Evolutionary conservation across 2,797 vertebrate genomes (phyloP).

Genomic region (Clarias platycephalus): DNA sequence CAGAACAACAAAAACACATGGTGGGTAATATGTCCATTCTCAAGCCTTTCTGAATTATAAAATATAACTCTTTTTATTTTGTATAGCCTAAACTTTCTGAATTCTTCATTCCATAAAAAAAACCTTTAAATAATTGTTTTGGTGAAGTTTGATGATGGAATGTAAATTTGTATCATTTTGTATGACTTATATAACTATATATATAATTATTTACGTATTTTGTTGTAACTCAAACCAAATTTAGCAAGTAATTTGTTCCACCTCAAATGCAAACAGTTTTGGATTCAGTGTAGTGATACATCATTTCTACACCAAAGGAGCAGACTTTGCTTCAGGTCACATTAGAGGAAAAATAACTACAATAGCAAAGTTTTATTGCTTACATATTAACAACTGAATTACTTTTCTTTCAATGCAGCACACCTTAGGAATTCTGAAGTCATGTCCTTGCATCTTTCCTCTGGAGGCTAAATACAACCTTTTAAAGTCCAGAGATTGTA

Average conservation of each 20-base stretch:
- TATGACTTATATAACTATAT: no score
- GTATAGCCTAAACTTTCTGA: background rate
- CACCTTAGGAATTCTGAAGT: conserved; percentile 13
- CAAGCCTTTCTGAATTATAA: background rate
- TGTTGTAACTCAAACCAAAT: no score
- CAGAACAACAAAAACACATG: background rate
- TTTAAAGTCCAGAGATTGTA: background rate
- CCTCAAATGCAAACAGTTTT: no score
- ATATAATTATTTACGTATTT: no score
- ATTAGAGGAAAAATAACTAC: background rate
- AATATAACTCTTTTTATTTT: background rate
- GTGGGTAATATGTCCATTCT: conserved; percentile 2
- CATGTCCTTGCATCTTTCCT: conserved; percentile 46
- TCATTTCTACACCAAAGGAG: no score
- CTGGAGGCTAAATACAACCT: conserved; percentile 47
- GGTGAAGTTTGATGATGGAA: background rate
- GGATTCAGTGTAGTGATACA: no score
- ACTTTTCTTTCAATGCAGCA: conserved; percentile 29
- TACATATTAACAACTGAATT: background rate
- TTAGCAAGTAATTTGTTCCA: no score
- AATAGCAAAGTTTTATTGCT: background rate
- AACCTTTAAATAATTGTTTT: background rate
- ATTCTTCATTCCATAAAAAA: background rate
- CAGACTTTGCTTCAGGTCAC: background rate
- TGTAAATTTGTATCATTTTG: background rate